These are phyloP conservation scores for Nesometra sesokonis DNA, from an alignment of 35 echinoderm and acorn worm species.

Conservation along the genomic window DNA sequence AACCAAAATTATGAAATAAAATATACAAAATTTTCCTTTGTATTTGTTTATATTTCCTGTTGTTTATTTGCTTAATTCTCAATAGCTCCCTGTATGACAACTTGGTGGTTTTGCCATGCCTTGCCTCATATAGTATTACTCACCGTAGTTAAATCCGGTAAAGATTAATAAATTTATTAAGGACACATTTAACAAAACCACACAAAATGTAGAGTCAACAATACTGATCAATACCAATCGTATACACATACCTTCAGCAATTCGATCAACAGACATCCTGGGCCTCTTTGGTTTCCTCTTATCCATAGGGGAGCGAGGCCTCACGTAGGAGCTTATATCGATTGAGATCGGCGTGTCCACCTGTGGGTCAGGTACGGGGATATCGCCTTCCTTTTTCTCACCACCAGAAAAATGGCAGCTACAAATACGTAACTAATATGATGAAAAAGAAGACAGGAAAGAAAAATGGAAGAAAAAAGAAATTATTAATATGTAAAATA, in stretches of 20 bases:
- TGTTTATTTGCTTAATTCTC: too few species aligned
- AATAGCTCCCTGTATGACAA: too few species aligned
- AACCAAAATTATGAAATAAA: too few species aligned
- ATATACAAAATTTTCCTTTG: too few species aligned
- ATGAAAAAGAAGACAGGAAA: not conserved
- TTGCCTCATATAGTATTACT: too few species aligned
- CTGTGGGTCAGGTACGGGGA: conserved; percentile 96
- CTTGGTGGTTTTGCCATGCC: too few species aligned
- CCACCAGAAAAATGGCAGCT: conserved; percentile 99
- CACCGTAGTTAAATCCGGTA: too few species aligned
- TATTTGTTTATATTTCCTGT: too few species aligned
- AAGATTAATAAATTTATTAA: too few species aligned
- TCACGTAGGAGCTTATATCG: conserved; percentile 74
- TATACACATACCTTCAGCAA: conserved; percentile 80
- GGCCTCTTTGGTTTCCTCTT: conserved; percentile 89
- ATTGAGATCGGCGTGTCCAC: conserved; percentile 93
- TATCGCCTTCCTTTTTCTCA: conserved; percentile 99
- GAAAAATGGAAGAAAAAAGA: not conserved
- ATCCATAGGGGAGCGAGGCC: conserved; percentile 87
- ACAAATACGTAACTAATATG: conserved; percentile 89
- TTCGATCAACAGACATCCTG: conserved; percentile 99
- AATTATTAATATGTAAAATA: not conserved
- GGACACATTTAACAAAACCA: too few species aligned
- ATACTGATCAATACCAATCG: not conserved
- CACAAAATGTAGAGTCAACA: too few species aligned